phyloP scores from a whole-genome alignment of 2,113 vertebrate species.

The Scomber japonicus region DNA sequence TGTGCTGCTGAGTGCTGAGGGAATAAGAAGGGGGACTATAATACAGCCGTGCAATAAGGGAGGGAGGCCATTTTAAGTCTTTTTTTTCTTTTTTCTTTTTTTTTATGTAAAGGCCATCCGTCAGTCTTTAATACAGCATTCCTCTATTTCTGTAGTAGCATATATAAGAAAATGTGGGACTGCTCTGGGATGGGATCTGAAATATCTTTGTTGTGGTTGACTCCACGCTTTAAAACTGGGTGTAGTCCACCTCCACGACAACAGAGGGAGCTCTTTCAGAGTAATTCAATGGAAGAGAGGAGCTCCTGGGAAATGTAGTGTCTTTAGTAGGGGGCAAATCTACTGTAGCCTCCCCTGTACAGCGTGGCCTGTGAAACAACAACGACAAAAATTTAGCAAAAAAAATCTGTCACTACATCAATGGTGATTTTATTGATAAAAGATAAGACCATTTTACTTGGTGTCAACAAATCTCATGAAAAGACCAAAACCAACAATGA shows the following conservation, averaged over 20 bases:
- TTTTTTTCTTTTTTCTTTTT: conserved; percentile 39
- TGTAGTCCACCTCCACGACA: conserved; percentile 77
- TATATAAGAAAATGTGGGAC: conserved; percentile 77
- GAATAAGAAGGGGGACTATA: conserved; percentile 69
- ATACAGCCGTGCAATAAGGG: conserved; percentile 81
- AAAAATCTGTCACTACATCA: background rate
- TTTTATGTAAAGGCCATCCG: conserved; percentile 66
- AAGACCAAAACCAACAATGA: background rate
- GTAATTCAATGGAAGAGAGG: conserved; percentile 72
- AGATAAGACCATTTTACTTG: too few relatives aligned
- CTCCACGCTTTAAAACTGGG: conserved; percentile 70
- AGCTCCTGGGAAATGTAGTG: conserved; percentile 76
- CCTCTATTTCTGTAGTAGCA: conserved; percentile 80
- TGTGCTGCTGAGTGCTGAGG: conserved; percentile 80
- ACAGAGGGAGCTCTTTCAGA: conserved; percentile 80
- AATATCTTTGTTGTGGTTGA: conserved; percentile 72
- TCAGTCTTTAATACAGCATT: conserved; percentile 83
- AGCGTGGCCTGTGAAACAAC: conserved; percentile 79
- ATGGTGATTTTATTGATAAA: background rate
- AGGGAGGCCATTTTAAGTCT: conserved; percentile 68
- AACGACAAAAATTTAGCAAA: conserved; percentile 12
- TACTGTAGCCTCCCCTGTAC: conserved; percentile 88
- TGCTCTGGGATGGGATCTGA: conserved; percentile 72
- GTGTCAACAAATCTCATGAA: background rate
- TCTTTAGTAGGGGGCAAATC: conserved; percentile 86